A percentile compares a stretch with the other conserved stretches of the same genome.
Conservation (phyloP, 1,140 invertebrate genomes). For the Drosophila suzukii region DNA sequence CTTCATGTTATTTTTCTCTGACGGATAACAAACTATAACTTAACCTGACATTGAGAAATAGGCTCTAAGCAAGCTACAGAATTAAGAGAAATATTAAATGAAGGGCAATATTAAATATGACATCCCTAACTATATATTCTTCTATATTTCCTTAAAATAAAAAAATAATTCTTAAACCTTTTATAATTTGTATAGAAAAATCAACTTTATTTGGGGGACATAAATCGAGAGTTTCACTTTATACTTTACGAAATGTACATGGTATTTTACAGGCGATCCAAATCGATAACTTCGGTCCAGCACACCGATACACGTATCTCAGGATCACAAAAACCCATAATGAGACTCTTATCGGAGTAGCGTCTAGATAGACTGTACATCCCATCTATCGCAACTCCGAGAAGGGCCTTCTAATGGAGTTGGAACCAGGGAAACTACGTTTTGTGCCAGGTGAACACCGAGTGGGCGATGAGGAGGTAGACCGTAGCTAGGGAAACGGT, state of each 20-base stretch:
- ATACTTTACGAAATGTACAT: neutral
- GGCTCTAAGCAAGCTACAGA: no score
- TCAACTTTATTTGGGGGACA: neutral
- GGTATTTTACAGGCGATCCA: neutral
- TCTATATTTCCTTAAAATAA: no score
- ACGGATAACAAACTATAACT: no score
- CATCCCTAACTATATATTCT: no score
- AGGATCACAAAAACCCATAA: neutral
- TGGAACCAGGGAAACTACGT: neutral
- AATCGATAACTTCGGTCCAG: neutral
- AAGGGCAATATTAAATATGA: no score
- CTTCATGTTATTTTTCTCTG: no score
- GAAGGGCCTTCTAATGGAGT: neutral
- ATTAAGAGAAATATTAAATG: no score
- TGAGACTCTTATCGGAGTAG: neutral
- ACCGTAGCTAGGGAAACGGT: conserved; percentile 86
- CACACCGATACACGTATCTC: neutral
- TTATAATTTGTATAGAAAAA: neutral
- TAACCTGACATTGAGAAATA: no score
- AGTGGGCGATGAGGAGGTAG: conserved; percentile 89
- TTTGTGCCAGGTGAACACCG: conserved; percentile 86
- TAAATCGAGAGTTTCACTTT: neutral
- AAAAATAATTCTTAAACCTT: no score
- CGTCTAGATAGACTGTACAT: neutral
- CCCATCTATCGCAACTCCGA: neutral